Evolutionary conservation across 2,797 vertebrate species (phyloP).

Genomic region (Hippoglossus hippoglossus): DNA sequence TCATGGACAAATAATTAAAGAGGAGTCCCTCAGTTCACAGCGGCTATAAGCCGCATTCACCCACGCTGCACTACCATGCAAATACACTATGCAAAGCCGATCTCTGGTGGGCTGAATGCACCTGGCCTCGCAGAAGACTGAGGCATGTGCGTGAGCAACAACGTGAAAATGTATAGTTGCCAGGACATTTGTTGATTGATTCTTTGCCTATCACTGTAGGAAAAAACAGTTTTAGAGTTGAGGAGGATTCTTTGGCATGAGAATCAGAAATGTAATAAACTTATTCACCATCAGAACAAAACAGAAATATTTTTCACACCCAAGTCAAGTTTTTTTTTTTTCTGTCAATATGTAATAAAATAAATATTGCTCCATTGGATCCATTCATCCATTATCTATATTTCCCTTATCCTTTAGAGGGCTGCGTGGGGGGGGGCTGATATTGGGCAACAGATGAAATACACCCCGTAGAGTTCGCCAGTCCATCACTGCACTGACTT

Average conservation of each 20-base stretch:
- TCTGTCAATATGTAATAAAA: neutral
- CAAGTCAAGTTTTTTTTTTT: neutral
- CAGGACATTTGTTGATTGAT: neutral
- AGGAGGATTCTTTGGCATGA: neutral
- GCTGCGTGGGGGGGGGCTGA: too few species aligned
- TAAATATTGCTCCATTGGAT: too few species aligned
- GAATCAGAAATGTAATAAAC: neutral
- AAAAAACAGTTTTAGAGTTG: neutral
- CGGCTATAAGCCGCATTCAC: slow-evolving; percentile 7
- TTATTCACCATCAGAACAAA: neutral
- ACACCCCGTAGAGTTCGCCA: too few species aligned
- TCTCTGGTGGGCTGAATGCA: slow-evolving; percentile 18
- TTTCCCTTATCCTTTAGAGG: too few species aligned
- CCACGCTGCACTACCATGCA: slow-evolving; percentile 63
- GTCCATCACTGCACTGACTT: too few species aligned
- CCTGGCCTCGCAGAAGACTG: neutral
- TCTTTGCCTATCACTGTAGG: neutral
- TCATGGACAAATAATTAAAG: neutral
- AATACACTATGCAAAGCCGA: slow-evolving; percentile 80
- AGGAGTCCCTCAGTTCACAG: slow-evolving; percentile 18
- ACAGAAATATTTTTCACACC: neutral
- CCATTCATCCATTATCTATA: too few species aligned
- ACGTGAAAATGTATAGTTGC: too few species aligned
- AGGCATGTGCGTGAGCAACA: too few species aligned
- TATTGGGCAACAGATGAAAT: too few species aligned